Conservation (phyloP, 2,888 invertebrate genomes). For the Galeopsomyia nigrocyanea region DNA sequence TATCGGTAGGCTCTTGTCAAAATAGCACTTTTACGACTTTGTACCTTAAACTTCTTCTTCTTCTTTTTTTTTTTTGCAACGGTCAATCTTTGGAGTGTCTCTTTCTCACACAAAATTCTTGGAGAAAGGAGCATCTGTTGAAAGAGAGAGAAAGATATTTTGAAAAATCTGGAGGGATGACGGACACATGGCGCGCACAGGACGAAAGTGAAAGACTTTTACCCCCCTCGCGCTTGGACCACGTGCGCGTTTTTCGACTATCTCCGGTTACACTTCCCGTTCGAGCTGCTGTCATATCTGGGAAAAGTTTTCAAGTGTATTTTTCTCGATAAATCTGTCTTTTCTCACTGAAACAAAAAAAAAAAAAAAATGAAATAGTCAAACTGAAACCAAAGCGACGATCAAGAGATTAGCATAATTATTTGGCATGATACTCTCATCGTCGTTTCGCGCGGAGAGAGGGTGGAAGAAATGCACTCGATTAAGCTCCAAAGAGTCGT, state of each 20-base stretch:
- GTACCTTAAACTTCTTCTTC: no score
- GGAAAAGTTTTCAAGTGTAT: no score
- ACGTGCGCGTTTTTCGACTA: constrained; percentile 53
- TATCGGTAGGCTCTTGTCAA: constrained; percentile 61
- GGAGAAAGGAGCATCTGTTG: constrained; percentile 24
- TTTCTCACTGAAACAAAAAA: no score
- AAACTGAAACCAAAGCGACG: background rate
- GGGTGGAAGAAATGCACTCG: no score
- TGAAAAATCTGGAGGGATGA: constrained; percentile 48
- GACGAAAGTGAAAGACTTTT: constrained; percentile 62
- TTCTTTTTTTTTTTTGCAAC: no score
- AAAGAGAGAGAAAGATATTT: constrained; percentile 26
- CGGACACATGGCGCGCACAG: constrained; percentile 66
- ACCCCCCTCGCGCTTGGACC: constrained; percentile 62
- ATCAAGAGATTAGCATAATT: background rate
- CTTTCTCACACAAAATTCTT: background rate
- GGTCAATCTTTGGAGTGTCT: background rate
- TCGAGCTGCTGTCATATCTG: background rate
- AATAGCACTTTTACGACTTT: constrained; percentile 56
- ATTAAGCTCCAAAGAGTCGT: no score
- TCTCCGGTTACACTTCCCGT: background rate
- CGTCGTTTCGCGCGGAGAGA: no score
- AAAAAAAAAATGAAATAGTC: background rate
- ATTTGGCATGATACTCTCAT: no score
- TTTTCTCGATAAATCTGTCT: no score